Conservation (phyloP, 2,113 vertebrate species). For the Carassius gibelio region DNA sequence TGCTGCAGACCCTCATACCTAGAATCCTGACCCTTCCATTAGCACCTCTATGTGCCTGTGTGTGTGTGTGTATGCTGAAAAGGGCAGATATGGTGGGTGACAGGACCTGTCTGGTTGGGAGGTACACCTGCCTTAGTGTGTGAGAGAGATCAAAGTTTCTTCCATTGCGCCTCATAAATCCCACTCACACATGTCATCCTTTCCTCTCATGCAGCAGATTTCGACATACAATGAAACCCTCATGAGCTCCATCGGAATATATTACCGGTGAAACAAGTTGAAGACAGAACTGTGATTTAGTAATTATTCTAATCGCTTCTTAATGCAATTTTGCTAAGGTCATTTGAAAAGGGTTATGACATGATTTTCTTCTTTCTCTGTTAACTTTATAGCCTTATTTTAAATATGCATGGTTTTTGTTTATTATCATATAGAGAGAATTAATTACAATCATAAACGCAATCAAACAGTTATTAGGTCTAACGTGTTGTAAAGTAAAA, state of each 20-base stretch:
- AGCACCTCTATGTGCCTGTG: conserved; percentile 56
- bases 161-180: conserved; percentile 45
- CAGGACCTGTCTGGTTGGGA: conserved; percentile 58
- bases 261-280: neutral
- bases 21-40: conserved; percentile 37
- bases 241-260: conserved; percentile 25
- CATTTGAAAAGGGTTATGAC: neutral
- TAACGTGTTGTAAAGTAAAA: too few species aligned
- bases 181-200: conserved; percentile 51
- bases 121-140: conserved; percentile 54
- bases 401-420: too few species aligned
- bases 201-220: conserved; percentile 29
- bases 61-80: conserved; percentile 41
- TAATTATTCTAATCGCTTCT: neutral
- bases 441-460: too few species aligned
- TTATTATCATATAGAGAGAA: too few species aligned
- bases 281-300: neutral
- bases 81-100: conserved; percentile 53
- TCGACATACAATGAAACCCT: conserved; percentile 50
- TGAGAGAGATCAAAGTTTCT: conserved; percentile 58
- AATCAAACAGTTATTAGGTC: too few species aligned
- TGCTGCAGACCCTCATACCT: conserved; percentile 19
- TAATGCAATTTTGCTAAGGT: neutral
- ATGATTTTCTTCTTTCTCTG: neutral
- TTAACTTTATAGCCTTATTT: neutral